Percentiles rank a stretch among this genome's conserved stretches.
Evolutionary conservation across 2,797 vertebrate species (phyloP).

Genomic region (Naso thynnoides): DNA sequence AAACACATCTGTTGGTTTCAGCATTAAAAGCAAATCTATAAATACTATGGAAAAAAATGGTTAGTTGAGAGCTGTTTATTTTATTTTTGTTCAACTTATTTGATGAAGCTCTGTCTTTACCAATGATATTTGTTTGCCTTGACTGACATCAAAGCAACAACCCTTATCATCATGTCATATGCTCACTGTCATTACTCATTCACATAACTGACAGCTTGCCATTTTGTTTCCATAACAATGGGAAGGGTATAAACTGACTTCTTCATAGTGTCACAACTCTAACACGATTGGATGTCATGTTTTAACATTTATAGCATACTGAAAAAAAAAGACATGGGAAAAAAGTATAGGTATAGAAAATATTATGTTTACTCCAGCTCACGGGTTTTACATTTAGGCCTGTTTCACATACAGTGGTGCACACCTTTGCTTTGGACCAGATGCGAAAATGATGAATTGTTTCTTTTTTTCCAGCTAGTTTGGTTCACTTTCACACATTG

Average conservation of each 20-base stretch:
- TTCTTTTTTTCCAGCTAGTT: too few species aligned
- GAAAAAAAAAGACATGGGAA: neutral
- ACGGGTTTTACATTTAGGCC: neutral
- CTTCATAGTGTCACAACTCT: constrained; percentile 33
- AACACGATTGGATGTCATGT: constrained; percentile 17
- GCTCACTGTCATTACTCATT: constrained; percentile 73
- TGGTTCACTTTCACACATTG: too few species aligned
- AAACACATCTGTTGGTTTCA: constrained; percentile 39
- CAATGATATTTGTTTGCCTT: constrained; percentile 59
- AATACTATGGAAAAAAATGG: constrained; percentile 54
- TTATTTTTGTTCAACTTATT: constrained; percentile 49
- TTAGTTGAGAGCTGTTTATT: constrained; percentile 43
- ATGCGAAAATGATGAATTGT: too few species aligned
- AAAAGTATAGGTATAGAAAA: neutral
- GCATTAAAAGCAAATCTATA: constrained; percentile 57
- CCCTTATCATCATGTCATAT: constrained; percentile 69
- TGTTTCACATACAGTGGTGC: too few species aligned
- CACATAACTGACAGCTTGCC: constrained; percentile 78
- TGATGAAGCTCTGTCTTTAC: constrained; percentile 55
- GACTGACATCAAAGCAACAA: constrained; percentile 62
- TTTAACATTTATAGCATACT: constrained; percentile 10
- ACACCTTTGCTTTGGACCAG: too few species aligned
- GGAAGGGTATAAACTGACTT: constrained; percentile 33
- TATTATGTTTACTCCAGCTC: neutral
- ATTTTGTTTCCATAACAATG: constrained; percentile 77